Conservation (phyloP, 2,113 vertebrate species). For the Chaetops frenatus region DNA sequence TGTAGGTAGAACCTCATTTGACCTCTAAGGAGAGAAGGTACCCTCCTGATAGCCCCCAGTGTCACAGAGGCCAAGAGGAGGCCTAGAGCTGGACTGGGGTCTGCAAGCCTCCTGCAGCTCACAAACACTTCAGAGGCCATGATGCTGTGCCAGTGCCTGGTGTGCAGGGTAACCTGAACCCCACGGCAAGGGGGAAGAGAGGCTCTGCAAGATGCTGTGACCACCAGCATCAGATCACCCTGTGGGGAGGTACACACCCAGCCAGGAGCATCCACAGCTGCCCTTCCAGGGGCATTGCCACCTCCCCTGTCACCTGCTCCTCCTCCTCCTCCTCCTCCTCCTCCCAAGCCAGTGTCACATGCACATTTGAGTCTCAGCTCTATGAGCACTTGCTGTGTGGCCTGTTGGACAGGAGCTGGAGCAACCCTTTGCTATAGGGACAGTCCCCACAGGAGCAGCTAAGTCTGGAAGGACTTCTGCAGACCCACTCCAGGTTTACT, state of each 20-base stretch:
- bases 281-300: neutral
- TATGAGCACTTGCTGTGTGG: fast-evolving
- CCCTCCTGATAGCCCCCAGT: neutral
- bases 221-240: fast-evolving
- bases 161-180: neutral
- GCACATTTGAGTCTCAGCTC: neutral
- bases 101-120: neutral
- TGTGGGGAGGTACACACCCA: neutral
- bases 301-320: neutral
- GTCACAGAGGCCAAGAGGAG: neutral
- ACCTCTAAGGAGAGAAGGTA: neutral
- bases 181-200: fast-evolving
- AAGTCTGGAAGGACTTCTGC: neutral
- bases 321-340: neutral
- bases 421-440: neutral
- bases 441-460: neutral
- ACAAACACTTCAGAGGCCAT: fast-evolving
- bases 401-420: neutral
- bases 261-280: neutral
- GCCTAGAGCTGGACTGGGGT: neutral
- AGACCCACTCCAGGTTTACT: neutral
- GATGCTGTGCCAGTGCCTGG: fast-evolving
- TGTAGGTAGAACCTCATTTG: neutral
- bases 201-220: neutral
- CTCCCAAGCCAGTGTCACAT: neutral